Conservation (phyloP, 2,797 vertebrate genomes). For the Tragelaphus oryx region DNA sequence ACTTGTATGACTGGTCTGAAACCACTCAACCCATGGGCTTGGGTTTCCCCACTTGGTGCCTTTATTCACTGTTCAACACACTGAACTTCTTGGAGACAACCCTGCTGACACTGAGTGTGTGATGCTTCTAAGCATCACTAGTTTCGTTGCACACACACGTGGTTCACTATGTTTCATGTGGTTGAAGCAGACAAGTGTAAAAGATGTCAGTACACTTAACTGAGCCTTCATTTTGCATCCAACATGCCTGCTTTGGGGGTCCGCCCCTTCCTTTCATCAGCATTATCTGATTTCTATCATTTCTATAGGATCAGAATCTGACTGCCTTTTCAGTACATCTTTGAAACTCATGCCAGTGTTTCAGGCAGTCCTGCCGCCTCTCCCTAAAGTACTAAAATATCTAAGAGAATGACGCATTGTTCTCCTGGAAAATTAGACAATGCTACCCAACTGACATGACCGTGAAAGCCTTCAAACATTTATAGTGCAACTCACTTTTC, state of each 20-base stretch:
- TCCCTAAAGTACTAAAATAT: slow-evolving; percentile 6
- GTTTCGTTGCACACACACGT: not conserved
- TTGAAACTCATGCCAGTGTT: slow-evolving; percentile 3
- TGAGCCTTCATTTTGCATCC: not conserved
- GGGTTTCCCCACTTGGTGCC: not conserved
- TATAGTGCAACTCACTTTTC: slow-evolving; percentile 45
- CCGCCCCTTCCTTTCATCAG: not conserved
- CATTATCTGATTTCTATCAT: not conserved
- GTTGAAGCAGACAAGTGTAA: not conserved
- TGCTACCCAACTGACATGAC: not conserved
- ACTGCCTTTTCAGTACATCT: not conserved
- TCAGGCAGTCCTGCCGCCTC: not conserved
- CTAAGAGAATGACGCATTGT: slow-evolving; percentile 58
- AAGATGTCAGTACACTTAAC: not conserved
- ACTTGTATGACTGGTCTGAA: not conserved
- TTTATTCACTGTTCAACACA: no score
- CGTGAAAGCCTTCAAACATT: not conserved
- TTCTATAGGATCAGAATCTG: not conserved
- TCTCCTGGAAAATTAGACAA: slow-evolving; percentile 58
- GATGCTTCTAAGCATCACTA: not conserved
- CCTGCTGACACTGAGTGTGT: not conserved
- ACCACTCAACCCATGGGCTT: not conserved
- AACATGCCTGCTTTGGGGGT: not conserved
- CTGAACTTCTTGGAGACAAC: accelerated
- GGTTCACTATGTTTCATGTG: not conserved